phyloP scores from a whole-genome alignment of 1,140 invertebrate species.

The Drosophila ironensis region DNA sequence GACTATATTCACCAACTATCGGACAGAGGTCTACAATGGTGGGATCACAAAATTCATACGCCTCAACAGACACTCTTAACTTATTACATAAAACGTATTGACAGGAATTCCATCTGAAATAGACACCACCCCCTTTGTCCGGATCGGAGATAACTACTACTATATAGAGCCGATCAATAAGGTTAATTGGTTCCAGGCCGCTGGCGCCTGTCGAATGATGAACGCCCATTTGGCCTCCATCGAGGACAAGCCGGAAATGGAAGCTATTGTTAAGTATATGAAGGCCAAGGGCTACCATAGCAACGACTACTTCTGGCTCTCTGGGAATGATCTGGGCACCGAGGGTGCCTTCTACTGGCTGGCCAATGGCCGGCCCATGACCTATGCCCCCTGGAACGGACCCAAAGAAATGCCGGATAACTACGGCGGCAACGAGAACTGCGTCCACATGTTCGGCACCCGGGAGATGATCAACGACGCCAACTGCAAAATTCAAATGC shows the following conservation, averaged over 20 bases:
- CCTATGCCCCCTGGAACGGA: slow-evolving; percentile 59
- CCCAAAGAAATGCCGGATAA: slow-evolving; percentile 71
- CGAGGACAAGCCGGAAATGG: slow-evolving; percentile 65
- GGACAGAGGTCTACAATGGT: slow-evolving; percentile 67
- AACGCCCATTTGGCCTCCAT: slow-evolving; percentile 65
- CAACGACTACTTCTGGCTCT: slow-evolving; percentile 68
- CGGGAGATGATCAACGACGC: slow-evolving; percentile 66
- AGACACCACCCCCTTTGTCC: slow-evolving; percentile 57
- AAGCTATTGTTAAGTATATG: slow-evolving; percentile 59
- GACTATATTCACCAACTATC: slow-evolving; percentile 67
- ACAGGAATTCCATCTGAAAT: slow-evolving; percentile 65
- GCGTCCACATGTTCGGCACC: slow-evolving; percentile 66
- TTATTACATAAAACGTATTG: too few relatives aligned
- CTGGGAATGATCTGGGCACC: slow-evolving; percentile 64
- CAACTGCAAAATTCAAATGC: slow-evolving; percentile 71
- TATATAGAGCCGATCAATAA: slow-evolving; percentile 65
- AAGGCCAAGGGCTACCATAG: slow-evolving; percentile 60
- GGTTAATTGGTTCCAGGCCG: slow-evolving; percentile 69
- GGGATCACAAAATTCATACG: neutral
- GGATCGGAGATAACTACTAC: slow-evolving; percentile 67
- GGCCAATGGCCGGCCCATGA: slow-evolving; percentile 57
- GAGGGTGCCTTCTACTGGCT: slow-evolving; percentile 68
- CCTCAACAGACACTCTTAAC: too few relatives aligned
- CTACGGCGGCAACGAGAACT: slow-evolving; percentile 69
- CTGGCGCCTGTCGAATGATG: slow-evolving; percentile 65